phyloP scores from a whole-genome alignment of 92 coral and sea anemone genomes.

The Siderastrea radians region DNA sequence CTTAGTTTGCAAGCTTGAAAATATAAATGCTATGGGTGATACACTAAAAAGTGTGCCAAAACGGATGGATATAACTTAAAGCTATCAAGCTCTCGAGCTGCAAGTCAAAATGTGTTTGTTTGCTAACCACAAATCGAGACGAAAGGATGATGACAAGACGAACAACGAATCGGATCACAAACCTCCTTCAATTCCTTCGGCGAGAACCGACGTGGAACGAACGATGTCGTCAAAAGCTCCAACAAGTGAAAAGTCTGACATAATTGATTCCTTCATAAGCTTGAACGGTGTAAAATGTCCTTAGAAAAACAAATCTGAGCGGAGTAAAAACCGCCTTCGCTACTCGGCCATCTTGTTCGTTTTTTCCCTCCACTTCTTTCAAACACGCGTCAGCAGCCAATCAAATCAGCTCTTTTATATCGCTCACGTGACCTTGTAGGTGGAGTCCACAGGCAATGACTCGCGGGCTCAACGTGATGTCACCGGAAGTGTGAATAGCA shows the following conservation, averaged over 20 bases:
- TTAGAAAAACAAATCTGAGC: neutral
- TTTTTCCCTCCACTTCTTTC: conserved; percentile 96
- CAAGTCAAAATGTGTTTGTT: neutral
- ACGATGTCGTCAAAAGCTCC: conserved; percentile 94
- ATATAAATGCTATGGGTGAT: neutral
- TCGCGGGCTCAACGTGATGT: conserved; percentile 51
- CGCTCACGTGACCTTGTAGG: conserved; percentile 36
- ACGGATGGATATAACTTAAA: neutral
- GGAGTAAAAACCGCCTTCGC: conserved; percentile 19
- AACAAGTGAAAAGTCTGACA: conserved; percentile 91
- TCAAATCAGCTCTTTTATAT: conserved; percentile 58
- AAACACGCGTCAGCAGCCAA: conserved; percentile 79
- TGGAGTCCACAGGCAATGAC: conserved; percentile 27
- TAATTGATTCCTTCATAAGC: conserved; percentile 42
- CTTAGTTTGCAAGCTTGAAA: neutral
- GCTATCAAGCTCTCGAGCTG: neutral
- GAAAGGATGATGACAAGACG: neutral
- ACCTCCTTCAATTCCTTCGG: conserved; percentile 99
- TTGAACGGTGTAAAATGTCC: neutral
- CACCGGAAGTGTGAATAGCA: neutral
- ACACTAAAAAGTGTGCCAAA: neutral
- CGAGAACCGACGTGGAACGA: conserved; percentile 90
- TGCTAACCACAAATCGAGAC: neutral
- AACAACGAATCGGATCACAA: neutral
- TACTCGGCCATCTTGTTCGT: conserved; percentile 84